Evolutionary conservation across 1,140 invertebrate genomes (phyloP).

Genomic region (Solenopsis fugax): DNA sequence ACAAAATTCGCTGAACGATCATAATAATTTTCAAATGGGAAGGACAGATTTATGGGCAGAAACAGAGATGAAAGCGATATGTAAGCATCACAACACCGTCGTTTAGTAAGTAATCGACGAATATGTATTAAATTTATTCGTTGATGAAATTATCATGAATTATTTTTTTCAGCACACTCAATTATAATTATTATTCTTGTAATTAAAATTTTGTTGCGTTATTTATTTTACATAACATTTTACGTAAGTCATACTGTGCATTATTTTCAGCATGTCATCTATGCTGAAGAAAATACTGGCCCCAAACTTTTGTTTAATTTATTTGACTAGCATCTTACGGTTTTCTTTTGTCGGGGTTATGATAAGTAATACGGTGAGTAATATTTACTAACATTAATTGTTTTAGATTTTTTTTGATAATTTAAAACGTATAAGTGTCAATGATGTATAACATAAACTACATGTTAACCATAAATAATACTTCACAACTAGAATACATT

Average conservation of each 20-base stretch:
- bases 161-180: neutral
- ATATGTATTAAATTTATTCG: neutral
- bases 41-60: neutral
- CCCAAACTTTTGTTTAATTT: neutral
- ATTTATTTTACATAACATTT: neutral
- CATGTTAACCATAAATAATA: neutral
- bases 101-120: neutral
- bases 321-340: neutral
- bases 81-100: neutral
- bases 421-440: neutral
- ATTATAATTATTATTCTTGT: neutral
- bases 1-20: neutral
- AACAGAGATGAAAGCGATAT: neutral
- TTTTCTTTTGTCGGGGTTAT: neutral
- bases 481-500: neutral
- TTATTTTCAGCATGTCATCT: conserved; percentile 57
- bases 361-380: neutral
- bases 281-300: conserved; percentile 59
- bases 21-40: neutral
- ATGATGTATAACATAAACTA: neutral
- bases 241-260: neutral
- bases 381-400: neutral
- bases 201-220: neutral
- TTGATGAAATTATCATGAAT: neutral
- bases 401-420: neutral